Percentiles rank a stretch among this genome's conserved stretches.
These are phyloP conservation scores for Ooceraea biroi DNA, from an alignment of 1,140 invertebrate species.

Conservation along the genomic window DNA sequence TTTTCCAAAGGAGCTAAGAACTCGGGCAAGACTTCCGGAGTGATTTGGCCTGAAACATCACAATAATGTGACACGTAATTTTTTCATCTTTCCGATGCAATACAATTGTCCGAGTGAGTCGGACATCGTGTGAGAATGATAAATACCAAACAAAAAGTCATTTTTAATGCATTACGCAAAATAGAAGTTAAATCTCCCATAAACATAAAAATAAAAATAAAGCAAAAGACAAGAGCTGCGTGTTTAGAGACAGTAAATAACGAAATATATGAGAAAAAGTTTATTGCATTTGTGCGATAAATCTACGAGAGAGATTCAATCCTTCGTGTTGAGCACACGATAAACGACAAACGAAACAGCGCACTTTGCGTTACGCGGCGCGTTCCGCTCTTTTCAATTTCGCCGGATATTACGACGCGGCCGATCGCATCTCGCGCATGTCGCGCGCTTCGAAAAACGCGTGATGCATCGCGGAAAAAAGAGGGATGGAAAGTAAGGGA, in stretches of 20 bases:
- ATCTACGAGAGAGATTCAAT: conserved; percentile 2
- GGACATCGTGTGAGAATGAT: no score
- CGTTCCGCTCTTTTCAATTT: conserved; percentile 49
- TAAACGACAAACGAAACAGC: conserved; percentile 51
- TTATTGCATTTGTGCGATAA: conserved; percentile 30
- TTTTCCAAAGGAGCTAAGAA: conserved; percentile 95
- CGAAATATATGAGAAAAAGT: conserved; percentile 32
- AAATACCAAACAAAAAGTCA: not conserved
- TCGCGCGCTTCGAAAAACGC: conserved; percentile 55
- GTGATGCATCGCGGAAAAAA: conserved; percentile 26
- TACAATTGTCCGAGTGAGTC: not conserved
- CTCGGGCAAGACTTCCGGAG: conserved; percentile 89
- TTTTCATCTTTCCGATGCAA: not conserved
- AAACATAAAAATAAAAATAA: not conserved
- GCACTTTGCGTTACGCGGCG: conserved; percentile 10
- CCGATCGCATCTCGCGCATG: conserved; percentile 36
- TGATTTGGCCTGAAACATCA: conserved; percentile 82
- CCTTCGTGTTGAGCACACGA: conserved; percentile 14
- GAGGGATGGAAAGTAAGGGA: conserved; percentile 6
- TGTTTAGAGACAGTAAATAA: not conserved
- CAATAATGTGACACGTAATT: conserved; percentile 1
- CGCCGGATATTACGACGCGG: conserved; percentile 45
- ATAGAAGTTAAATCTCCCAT: not conserved
- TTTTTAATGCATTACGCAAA: not conserved
- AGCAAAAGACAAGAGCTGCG: not conserved